Base-by-base conservation (phyloP, 1,140 invertebrate species). In the Physella acuta region DNA sequence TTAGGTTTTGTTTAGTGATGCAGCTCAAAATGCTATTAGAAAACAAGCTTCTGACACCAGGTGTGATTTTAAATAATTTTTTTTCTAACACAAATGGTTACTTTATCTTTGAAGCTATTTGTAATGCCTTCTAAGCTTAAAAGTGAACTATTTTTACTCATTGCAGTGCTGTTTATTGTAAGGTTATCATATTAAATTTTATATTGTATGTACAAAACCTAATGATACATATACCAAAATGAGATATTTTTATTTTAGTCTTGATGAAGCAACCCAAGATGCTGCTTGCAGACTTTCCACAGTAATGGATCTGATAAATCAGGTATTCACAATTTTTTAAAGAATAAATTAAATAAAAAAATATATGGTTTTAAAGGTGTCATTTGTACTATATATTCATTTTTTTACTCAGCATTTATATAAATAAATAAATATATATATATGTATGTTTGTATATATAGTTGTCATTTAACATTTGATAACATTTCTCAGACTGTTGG, bases 291-390 rank as follows among this genome's bases (percentile, higher is more conserved):
- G 88, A 65, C 84, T 97, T 28, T 75, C 87, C 16, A 84, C 87
- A 64, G 82, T 94, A 17, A 91, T 94, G 37, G 90, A 95, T 83
- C 84, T 97, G 68, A 95, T 95, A 24, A 98, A 98, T 82, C 93
- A 87, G 79, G 85, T 85, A 73, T 59, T 4, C n/a, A n/a, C n/a
- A n/a, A n/a, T n/a, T n/a, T n/a, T n/a, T n/a, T n/a, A n/a, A n/a
- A n/a, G n/a, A n/a, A n/a, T n/a, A n/a, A n/a, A n/a, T n/a, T n/a
- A n/a, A n/a, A n/a, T n/a, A n/a, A n/a, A n/a, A n/a, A n/a, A n/a
- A n/a, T n/a, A n/a, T n/a, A n/a, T n/a, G n/a, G n/a, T n/a, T n/a
- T 56, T 56, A 8, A 56, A 16, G 53, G 11, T 26, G 11, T 16
- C 26, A 16, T 26, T 56, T 16, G 11, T 56, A 14, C 26, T 56